Conservation (phyloP, 2,888 invertebrate species). For the Pyrgus malvae region DNA sequence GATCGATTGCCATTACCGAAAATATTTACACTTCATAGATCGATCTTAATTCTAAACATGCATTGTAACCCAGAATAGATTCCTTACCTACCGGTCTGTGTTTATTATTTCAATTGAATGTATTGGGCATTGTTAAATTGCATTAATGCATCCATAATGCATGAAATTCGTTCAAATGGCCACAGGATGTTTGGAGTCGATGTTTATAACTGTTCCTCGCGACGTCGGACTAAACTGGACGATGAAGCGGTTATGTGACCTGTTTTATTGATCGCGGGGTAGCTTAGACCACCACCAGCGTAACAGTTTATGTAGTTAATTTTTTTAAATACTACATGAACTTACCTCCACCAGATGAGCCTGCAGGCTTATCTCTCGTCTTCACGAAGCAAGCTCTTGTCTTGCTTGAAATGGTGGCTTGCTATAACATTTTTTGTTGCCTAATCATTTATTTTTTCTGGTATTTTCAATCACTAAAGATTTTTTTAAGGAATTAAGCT, state of each 20-base stretch:
- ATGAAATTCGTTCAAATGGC: conserved; percentile 27
- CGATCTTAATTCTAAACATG: conserved; percentile 22
- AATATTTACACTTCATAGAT: conserved; percentile 19
- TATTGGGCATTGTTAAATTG: conserved; percentile 46
- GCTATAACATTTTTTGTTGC: no score
- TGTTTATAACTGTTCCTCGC: conserved; percentile 30
- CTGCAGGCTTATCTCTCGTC: no score
- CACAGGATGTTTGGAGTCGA: conserved; percentile 39
- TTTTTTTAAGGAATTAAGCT: no score
- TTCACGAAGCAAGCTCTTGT: no score
- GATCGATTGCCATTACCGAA: conserved; percentile 18
- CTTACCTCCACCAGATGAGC: no score
- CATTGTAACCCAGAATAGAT: conserved; percentile 2
- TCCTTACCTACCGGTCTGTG: no score
- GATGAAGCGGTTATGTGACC: conserved; percentile 27
- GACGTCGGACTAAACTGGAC: conserved; percentile 22
- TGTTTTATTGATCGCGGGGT: conserved; percentile 21
- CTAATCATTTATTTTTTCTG: no score
- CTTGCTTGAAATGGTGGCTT: no score
- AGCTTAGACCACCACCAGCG: conserved; percentile 23
- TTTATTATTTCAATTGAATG: conserved; percentile 49
- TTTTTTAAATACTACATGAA: neutral
- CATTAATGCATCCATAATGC: conserved; percentile 51
- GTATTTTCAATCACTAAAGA: no score
- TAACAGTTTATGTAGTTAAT: neutral